Evolutionary conservation across 1,140 invertebrate genomes (phyloP).

Genomic region (Pristionchus pacificus): DNA sequence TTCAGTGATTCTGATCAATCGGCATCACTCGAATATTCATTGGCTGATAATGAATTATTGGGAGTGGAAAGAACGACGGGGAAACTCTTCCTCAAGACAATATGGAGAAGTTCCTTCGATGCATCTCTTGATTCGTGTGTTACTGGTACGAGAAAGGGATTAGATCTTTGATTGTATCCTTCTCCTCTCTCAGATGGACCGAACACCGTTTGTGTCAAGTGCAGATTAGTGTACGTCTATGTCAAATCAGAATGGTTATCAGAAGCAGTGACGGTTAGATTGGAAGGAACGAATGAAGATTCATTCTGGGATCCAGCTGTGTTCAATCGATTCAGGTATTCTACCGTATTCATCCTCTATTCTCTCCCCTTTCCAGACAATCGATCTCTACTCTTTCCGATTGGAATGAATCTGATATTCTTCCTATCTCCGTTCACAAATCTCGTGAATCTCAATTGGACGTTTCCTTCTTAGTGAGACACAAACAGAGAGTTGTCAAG

Average conservation of each 20-base stretch:
- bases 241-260: constrained; percentile 90
- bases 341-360: neutral
- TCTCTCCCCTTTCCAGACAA: constrained; percentile 66
- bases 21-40: constrained; percentile 51
- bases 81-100: constrained; percentile 58
- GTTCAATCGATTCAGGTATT: constrained; percentile 71
- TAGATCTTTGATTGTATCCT: constrained; percentile 5
- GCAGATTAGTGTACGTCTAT: constrained; percentile 67
- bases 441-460: neutral
- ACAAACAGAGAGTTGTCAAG: neutral
- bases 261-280: constrained; percentile 85
- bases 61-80: constrained; percentile 44
- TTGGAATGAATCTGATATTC: constrained; percentile 10
- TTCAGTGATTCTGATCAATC: constrained; percentile 56
- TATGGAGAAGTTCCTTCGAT: constrained; percentile 89
- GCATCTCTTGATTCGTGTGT: constrained; percentile 91
- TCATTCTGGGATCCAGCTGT: constrained; percentile 81
- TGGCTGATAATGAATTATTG: constrained; percentile 50
- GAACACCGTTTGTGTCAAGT: constrained; percentile 60
- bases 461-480: neutral
- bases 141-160: constrained; percentile 66
- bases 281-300: constrained; percentile 87
- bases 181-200: constrained; percentile 61
- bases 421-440: neutral
- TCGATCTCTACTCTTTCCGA: constrained; percentile 21